phyloP scores from a whole-genome alignment of 1,140 invertebrate genomes.

The Philopotamus ludificatus region DNA sequence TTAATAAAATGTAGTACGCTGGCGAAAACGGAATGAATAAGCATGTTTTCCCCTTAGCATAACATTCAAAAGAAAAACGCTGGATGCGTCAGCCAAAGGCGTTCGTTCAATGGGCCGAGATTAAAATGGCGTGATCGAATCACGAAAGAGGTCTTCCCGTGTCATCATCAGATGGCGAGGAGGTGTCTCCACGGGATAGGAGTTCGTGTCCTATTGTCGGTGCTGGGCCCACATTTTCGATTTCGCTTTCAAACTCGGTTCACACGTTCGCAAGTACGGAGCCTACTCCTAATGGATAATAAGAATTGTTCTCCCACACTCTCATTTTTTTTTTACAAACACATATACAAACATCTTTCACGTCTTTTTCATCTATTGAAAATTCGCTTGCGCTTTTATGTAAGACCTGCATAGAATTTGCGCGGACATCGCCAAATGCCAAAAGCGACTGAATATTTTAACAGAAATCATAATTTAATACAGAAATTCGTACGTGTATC shows the following conservation, averaged over 20 bases:
- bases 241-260: slow-evolving; percentile 20
- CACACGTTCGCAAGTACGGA: slow-evolving; percentile 14
- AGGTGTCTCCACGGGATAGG: not conserved
- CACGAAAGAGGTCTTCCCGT: slow-evolving; percentile 6
- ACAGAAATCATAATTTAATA: not conserved
- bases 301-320: slow-evolving; percentile 24
- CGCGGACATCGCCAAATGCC: not conserved
- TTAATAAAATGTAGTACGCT: too few relatives aligned
- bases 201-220: slow-evolving; percentile 10
- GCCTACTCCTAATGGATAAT: slow-evolving; percentile 21
- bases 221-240: not conserved
- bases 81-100: too few relatives aligned
- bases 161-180: not conserved
- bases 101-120: too few relatives aligned
- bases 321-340: slow-evolving; percentile 20
- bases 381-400: slow-evolving; percentile 1
- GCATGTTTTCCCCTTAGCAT: too few relatives aligned
- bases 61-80: too few relatives aligned
- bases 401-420: not conserved
- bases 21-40: too few relatives aligned
- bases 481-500: not conserved
- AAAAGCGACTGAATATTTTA: not conserved
- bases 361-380: not conserved
- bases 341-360: too few relatives aligned
- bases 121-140: slow-evolving; percentile 19